Conservation (phyloP, 2,888 invertebrate genomes). For the Acanthosepion pharaonis region DNA sequence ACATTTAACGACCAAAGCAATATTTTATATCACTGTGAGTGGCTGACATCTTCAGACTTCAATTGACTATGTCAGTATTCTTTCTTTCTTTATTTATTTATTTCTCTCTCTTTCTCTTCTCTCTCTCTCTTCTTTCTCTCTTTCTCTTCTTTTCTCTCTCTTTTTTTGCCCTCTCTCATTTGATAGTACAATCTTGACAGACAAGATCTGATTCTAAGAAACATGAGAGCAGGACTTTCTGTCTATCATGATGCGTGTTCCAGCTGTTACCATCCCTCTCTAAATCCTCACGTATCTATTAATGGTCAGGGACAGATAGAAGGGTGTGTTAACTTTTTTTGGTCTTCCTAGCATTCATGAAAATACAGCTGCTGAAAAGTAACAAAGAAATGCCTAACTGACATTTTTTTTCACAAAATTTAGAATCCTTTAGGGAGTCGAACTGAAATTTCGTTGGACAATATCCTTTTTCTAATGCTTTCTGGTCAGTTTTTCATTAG, state of each 20-base stretch:
- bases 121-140: background rate
- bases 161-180: background rate
- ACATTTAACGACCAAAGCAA: too few relatives aligned
- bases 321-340: background rate
- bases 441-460: background rate
- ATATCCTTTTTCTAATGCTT: background rate
- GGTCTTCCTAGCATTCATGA: background rate
- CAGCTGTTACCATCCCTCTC: background rate
- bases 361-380: background rate
- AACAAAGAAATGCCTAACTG: background rate
- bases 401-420: background rate
- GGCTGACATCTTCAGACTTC: too few relatives aligned
- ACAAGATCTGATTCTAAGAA: background rate
- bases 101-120: background rate
- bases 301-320: conserved; percentile 4
- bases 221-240: too few relatives aligned
- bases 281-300: background rate
- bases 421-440: background rate
- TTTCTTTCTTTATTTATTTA: background rate
- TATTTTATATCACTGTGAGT: too few relatives aligned
- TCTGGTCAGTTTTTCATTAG: background rate
- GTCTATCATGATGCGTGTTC: background rate
- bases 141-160: background rate
- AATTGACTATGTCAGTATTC: background rate
- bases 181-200: background rate